Evolutionary conservation across 1,140 invertebrate genomes (phyloP), one percentile per base, ranked within the genome.

Genomic region (Brachionus paranguensis): DNA sequence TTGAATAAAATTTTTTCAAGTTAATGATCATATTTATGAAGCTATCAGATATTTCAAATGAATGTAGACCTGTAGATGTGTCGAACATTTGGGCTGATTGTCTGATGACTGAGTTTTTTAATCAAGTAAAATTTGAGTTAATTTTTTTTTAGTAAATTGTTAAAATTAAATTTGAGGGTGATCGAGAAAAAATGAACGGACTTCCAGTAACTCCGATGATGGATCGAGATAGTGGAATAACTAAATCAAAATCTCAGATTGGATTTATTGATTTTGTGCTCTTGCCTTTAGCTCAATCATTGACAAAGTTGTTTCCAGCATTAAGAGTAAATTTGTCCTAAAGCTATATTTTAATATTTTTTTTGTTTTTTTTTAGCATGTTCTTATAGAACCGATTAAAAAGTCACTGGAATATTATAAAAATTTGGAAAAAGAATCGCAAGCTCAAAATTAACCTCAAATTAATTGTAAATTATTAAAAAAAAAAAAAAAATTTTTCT

Each of bases 211-310:
- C 89, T 2, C 89, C 89, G 1, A 90, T 90, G 83, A 90, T 90
- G 89, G 89, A 90, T 85, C 79, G 89, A 78, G 88, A 90, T n/a
- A 90, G 90, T 85, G 89, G 90, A 47, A 45, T 64, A 41, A 90
- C 89, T 6, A 90, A 90, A 81, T 87, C 89, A 17, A 88, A 88
- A 8, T 88, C 89, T 11, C 89, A 90, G 84, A 89, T 90, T 68
- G 89, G 89, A 7, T 90, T 90, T 86, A 90, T 90, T 72, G 89
- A 89, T 86, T 90, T 89, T 85, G 89, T 89, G 17, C 86, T 90
- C 29, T 86, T 90, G 45, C 89, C 89, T 33, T 43, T 86, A n/a
- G 86, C 85, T 83, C 85, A 86, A 72, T 43, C 55, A 2, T 33
- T 86, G 11, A 47, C 64, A 0, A 78, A 84, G 43, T 64, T 81